These are phyloP conservation scores for Catocala nupta DNA, from an alignment of 2,888 invertebrate species.

Conservation along the genomic window DNA sequence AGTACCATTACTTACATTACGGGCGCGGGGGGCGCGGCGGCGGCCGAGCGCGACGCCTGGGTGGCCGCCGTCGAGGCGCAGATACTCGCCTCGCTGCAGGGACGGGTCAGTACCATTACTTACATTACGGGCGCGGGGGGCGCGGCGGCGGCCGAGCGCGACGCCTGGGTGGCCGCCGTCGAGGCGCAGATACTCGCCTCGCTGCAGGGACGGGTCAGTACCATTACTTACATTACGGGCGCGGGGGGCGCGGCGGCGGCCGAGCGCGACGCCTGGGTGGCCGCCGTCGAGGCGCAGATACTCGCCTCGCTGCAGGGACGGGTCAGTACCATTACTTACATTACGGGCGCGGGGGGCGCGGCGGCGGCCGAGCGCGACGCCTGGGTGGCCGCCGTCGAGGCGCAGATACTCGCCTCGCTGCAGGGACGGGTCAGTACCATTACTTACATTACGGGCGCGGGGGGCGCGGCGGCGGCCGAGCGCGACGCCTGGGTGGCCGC, in stretches of 20 bases:
- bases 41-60: conserved; percentile 97
- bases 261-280: conserved; percentile 97
- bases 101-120: conserved; percentile 90
- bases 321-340: no score
- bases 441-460: no score
- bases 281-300: conserved; percentile 98
- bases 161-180: conserved; percentile 98
- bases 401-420: conserved; percentile 96
- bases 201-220: conserved; percentile 92
- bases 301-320: conserved; percentile 95
- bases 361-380: conserved; percentile 94
- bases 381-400: conserved; percentile 98
- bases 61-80: conserved; percentile 98
- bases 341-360: conserved; percentile 11
- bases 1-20: no score
- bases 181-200: conserved; percentile 98
- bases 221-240: no score
- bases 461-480: conserved; percentile 88
- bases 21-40: conserved; percentile 49
- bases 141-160: conserved; percentile 91
- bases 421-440: conserved; percentile 92
- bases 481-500: conserved; percentile 98
- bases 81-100: conserved; percentile 96
- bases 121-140: conserved; percentile 3
- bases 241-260: conserved; percentile 82